phyloP scores from a whole-genome alignment of 2,888 invertebrate species.

The Acutogordius australiensis region DNA sequence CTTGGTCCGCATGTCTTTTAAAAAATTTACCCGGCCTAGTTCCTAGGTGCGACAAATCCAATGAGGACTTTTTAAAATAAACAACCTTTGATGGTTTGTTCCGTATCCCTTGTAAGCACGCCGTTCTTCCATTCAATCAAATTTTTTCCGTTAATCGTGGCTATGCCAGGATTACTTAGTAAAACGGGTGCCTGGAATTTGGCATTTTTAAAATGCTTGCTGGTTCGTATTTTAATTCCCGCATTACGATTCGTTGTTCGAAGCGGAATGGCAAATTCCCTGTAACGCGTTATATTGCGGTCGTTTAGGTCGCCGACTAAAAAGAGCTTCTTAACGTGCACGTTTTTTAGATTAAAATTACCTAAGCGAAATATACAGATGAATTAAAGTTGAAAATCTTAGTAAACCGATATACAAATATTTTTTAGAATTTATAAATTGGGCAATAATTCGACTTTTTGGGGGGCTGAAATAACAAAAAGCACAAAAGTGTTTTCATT shows the following conservation, averaged over 20 bases:
- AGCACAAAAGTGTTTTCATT: too few species aligned
- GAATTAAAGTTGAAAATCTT: neutral
- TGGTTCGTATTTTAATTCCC: neutral
- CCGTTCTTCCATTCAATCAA: neutral
- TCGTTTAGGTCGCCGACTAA: neutral
- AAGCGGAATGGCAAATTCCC: neutral
- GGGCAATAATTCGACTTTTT: neutral
- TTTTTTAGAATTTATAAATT: neutral
- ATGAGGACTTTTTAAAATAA: too few species aligned
- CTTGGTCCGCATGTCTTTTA: too few species aligned
- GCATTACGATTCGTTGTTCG: too few species aligned
- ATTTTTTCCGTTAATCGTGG: slow-evolving; percentile 3
- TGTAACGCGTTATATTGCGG: neutral
- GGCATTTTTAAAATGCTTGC: neutral
- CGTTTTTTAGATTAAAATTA: neutral
- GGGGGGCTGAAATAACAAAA: neutral
- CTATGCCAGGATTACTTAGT: neutral
- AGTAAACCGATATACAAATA: neutral
- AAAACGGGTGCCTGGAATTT: neutral
- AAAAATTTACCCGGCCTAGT: too few species aligned
- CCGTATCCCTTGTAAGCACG: neutral
- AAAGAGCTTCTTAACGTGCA: neutral
- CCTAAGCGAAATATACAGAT: too few species aligned
- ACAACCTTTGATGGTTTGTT: slow-evolving; percentile 1
- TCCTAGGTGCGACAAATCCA: too few species aligned